phyloP scores from a whole-genome alignment of 2,888 invertebrate genomes.

The Alcis repandata region DNA sequence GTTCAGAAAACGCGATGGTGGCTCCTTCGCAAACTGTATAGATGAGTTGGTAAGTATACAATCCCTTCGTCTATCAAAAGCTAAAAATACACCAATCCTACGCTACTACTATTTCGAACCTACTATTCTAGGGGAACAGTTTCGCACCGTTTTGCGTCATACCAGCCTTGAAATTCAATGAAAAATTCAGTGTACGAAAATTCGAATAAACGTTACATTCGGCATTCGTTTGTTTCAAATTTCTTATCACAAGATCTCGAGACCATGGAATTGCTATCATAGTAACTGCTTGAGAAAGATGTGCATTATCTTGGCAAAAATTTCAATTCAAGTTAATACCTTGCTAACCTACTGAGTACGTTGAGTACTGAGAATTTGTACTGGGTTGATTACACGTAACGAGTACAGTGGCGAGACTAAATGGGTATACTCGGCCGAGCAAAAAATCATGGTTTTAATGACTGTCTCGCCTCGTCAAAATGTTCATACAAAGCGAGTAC shows the following conservation, averaged over 20 bases:
- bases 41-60: not conserved
- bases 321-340: not conserved
- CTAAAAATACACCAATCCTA: slow-evolving; percentile 20
- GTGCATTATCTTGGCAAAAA: slow-evolving; percentile 1
- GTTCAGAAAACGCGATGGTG: too few relatives aligned
- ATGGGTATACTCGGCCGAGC: too few relatives aligned
- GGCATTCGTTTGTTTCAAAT: slow-evolving; percentile 21
- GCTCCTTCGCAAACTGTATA: too few relatives aligned
- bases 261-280: slow-evolving; percentile 26
- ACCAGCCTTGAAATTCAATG: slow-evolving; percentile 24
- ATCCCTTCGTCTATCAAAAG: slow-evolving; percentile 18
- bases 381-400: too few relatives aligned
- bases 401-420: too few relatives aligned
- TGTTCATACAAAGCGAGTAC: too few relatives aligned
- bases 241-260: slow-evolving; percentile 13
- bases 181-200: slow-evolving; percentile 22
- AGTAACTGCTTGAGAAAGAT: slow-evolving; percentile 20
- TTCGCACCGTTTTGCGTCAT: slow-evolving; percentile 25
- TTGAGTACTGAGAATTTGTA: too few relatives aligned
- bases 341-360: not conserved
- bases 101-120: slow-evolving; percentile 19
- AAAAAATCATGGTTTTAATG: too few relatives aligned
- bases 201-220: too few relatives aligned
- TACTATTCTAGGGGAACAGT: slow-evolving; percentile 21
- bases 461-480: too few relatives aligned